Conservation (phyloP, 2,888 invertebrate genomes). For the Stegana nigrithorax region DNA sequence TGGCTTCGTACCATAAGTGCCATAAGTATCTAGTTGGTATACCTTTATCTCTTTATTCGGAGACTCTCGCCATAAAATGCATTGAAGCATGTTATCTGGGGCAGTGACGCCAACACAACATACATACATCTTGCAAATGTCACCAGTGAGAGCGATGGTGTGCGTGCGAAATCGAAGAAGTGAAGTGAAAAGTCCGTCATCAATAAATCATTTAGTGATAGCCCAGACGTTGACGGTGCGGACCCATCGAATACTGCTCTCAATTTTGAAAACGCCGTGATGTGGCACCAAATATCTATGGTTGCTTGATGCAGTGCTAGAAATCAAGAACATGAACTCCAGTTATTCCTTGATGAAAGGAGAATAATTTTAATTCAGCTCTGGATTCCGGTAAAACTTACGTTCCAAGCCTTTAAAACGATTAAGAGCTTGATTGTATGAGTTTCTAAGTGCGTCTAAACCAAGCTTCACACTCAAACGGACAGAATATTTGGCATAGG, state of each 20-base stretch:
- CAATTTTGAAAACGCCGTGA: conserved; percentile 2
- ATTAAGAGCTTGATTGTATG: conserved; percentile 14
- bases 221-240: conserved; percentile 1
- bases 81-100: no score
- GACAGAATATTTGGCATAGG: conserved; percentile 10
- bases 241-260: conserved; percentile 5
- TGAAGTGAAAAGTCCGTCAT: conserved; percentile 15
- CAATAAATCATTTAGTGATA: background rate
- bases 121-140: no score
- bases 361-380: background rate
- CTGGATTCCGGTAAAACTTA: background rate
- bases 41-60: background rate
- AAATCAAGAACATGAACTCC: background rate
- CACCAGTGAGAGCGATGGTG: conserved; percentile 21
- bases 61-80: no score
- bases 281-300: conserved; percentile 14
- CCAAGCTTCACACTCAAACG: background rate
- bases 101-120: no score
- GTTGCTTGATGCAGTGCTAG: background rate
- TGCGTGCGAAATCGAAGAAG: conserved; percentile 24
- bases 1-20: background rate
- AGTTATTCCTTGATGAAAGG: background rate
- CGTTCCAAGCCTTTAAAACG: background rate
- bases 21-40: background rate
- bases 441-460: conserved; percentile 18